Percentiles rank a stretch among this genome's conserved stretches.
phyloP scores from a whole-genome alignment of 2,113 vertebrate genomes.

The Corvus moneduloides region DNA sequence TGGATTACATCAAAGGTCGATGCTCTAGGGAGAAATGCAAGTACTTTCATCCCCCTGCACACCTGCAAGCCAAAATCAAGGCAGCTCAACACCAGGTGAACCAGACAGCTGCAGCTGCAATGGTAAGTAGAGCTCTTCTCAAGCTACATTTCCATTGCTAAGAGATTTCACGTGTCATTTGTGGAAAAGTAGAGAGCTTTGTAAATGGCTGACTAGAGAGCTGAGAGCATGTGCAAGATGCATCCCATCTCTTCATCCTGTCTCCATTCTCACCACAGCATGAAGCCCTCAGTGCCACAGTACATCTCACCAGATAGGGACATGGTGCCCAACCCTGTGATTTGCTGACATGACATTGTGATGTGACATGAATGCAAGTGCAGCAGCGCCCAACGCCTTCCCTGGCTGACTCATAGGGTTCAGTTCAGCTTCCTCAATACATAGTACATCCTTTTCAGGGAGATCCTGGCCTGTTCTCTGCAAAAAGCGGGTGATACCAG shows the following conservation, averaged over 20 bases:
- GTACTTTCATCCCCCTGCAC: slow-evolving; percentile 97
- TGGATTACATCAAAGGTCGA: slow-evolving; percentile 99
- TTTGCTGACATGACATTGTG: neutral
- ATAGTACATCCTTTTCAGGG: neutral
- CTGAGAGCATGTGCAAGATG: neutral
- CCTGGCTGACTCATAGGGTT: neutral
- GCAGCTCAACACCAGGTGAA: slow-evolving; percentile 95
- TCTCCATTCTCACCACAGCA: neutral
- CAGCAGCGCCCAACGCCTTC: neutral
- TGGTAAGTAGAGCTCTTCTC: slow-evolving; percentile 80
- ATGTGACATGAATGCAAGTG: neutral
- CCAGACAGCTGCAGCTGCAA: slow-evolving; percentile 83
- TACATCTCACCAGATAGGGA: neutral
- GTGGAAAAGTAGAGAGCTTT: neutral
- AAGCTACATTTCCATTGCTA: neutral
- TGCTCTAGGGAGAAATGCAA: slow-evolving; percentile 98
- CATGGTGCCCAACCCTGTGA: neutral
- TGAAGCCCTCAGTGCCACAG: neutral
- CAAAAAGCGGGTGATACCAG: neutral
- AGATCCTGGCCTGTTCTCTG: neutral
- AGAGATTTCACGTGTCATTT: neutral
- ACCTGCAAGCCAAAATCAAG: slow-evolving; percentile 98
- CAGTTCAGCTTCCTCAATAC: neutral
- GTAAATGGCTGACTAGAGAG: slow-evolving; percentile 5
- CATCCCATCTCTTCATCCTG: neutral